These are phyloP conservation scores for Sphaerophoria rueppellii DNA, from an alignment of 2,888 invertebrate genomes.

Conservation along the genomic window DNA sequence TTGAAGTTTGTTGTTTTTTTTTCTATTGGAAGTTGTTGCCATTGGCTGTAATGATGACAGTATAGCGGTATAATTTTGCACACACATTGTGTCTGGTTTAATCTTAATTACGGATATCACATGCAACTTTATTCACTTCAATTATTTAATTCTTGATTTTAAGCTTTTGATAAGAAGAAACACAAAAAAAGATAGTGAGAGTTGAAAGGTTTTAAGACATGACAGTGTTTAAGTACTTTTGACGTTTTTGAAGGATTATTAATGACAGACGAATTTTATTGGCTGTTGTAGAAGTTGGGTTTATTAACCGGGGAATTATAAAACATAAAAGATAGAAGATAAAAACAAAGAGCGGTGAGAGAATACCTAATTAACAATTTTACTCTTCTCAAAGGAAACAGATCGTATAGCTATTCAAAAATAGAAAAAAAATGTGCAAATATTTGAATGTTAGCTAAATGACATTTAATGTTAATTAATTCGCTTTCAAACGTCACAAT, in stretches of 20 bases:
- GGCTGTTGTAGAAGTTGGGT: neutral
- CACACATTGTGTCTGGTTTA: constrained; percentile 34
- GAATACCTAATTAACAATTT: neutral
- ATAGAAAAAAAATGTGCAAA: constrained; percentile 8
- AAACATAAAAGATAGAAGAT: constrained; percentile 20
- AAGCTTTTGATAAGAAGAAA: constrained; percentile 6
- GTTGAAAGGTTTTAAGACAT: constrained; percentile 15
- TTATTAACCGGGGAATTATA: neutral
- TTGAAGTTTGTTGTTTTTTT: constrained; percentile 27
- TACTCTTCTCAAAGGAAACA: too few species aligned
- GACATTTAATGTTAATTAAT: neutral
- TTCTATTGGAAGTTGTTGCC: constrained; percentile 10
- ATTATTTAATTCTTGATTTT: constrained; percentile 24
- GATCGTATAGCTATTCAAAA: too few species aligned
- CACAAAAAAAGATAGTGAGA: constrained; percentile 38
- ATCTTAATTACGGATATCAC: constrained; percentile 52
- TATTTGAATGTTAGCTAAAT: constrained; percentile 1
- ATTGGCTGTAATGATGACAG: constrained; percentile 34
- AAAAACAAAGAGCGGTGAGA: neutral
- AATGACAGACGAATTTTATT: constrained; percentile 2
- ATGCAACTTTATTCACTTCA: constrained; percentile 44
- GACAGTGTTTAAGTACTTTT: constrained; percentile 30
- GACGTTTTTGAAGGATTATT: constrained; percentile 32
- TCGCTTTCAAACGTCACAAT: constrained; percentile 13
- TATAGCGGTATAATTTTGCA: constrained; percentile 18